Base-by-base conservation (phyloP, 2,888 invertebrate species). In the Eristalinus aeneus region DNA sequence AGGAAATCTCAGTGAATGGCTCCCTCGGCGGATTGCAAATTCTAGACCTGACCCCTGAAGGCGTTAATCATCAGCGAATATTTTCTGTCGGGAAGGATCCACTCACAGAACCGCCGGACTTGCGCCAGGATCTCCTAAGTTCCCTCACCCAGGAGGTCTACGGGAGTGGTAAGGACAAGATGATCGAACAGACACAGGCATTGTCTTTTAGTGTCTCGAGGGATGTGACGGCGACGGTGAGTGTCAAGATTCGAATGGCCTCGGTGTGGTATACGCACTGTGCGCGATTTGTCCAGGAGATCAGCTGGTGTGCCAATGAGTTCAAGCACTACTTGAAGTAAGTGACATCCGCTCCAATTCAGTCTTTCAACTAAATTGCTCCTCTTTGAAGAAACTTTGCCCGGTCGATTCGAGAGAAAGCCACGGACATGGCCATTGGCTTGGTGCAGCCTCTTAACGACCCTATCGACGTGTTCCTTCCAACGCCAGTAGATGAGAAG, bases 231-330 rank as follows among this genome's bases (percentile, higher is more conserved):
- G 90, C 91, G 1, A 88, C 89, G 16, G 90, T 91, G 16, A 90
- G 89, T 80, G 89, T 92, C 22, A 91, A 90, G 82, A 90, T 90
- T 88, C 94, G 95, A 90, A 96, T 98, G 95, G 98, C 97, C 1
- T 97, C 97, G 46, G 96, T 98, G 77, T 97, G 97, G 95, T 98
- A 98, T 93, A 97, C 97, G 3, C 98, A 99, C 93, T 97, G 97
- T 69, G 97, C 97, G 0, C 95, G 96, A 88, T 95, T 98, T 90
- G 94, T 98, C 73, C 94, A 95, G 36, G 98, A 98, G 92, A 93
- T 98, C 82, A 96, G 96, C 89, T 96, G 96, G 53, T 98, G 98
- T 92, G 96, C 97, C 11, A 96, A 96, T 12, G 97, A 98, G 93
- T 98, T 98, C 92, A 96, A 97, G 91, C 97, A 97, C 91, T 98